Evolutionary conservation across 2,797 vertebrate species (phyloP).

Genomic region (Scyliorhinus canicula): DNA sequence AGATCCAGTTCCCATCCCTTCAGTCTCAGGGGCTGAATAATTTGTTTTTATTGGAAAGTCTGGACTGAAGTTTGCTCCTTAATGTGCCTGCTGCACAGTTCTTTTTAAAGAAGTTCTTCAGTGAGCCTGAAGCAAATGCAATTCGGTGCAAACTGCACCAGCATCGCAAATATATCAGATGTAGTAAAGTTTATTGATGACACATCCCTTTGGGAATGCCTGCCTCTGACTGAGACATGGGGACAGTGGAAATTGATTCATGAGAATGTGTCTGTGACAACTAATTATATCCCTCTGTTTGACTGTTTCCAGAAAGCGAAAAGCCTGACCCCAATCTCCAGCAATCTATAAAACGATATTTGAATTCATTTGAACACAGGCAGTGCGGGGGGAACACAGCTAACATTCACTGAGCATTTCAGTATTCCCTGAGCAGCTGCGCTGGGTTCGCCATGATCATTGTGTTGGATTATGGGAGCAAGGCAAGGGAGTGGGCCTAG

Average conservation of each 20-base stretch:
- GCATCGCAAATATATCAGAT: no score
- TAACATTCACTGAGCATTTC: not conserved
- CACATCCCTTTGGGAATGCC: not conserved
- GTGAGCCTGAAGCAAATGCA: not conserved
- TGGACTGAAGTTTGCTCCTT: not conserved
- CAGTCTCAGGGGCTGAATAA: not conserved
- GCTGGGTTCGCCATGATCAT: no score
- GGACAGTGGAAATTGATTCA: constrained; percentile 3
- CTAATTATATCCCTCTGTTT: not conserved
- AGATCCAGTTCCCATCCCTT: not conserved
- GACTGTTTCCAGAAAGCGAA: constrained; percentile 12
- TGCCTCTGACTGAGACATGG: not conserved
- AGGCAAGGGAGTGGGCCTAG: no score
- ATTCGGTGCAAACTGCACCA: not conserved
- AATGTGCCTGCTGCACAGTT: not conserved
- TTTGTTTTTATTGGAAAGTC: not conserved
- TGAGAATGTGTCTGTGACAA: not conserved
- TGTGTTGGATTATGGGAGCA: no score
- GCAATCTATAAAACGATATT: not conserved
- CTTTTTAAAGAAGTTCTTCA: not conserved
- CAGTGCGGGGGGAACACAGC: not conserved
- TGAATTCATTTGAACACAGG: not conserved
- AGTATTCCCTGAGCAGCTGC: no score
- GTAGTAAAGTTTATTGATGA: not conserved
- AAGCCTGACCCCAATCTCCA: not conserved